phyloP scores from a whole-genome alignment of 2,113 vertebrate species.

The Toxotes jaculatrix region DNA sequence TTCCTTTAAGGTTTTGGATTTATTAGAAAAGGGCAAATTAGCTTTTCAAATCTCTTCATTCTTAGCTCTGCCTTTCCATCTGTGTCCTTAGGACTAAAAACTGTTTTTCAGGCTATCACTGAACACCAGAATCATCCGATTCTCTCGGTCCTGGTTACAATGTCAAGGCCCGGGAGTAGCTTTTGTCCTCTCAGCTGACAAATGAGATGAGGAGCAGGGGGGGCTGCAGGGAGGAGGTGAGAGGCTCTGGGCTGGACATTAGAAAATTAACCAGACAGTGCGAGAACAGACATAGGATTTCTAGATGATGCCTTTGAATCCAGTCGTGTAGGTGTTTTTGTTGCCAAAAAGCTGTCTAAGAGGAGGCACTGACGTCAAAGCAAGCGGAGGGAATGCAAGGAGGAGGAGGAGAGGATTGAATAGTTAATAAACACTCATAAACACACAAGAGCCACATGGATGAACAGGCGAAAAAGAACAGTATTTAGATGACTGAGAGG shows the following conservation, averaged over 20 bases:
- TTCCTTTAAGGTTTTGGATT: neutral
- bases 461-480: neutral
- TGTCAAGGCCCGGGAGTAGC: neutral
- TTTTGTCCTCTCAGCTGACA: slow-evolving; percentile 49
- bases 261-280: slow-evolving; percentile 47
- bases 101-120: neutral
- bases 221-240: slow-evolving; percentile 28
- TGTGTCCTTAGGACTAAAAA: neutral
- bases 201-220: slow-evolving; percentile 35
- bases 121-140: slow-evolving; percentile 3
- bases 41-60: neutral
- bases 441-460: neutral
- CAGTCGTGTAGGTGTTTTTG: neutral
- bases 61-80: neutral
- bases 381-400: neutral
- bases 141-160: neutral
- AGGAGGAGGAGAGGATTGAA: neutral
- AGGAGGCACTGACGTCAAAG: slow-evolving; percentile 12
- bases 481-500: neutral
- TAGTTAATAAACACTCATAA: slow-evolving; percentile 10
- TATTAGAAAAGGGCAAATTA: neutral
- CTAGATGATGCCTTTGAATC: neutral
- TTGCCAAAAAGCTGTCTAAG: slow-evolving; percentile 4
- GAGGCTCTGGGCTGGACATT: slow-evolving; percentile 15
- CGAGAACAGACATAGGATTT: slow-evolving; percentile 7